Evolutionary conservation across 2,113 vertebrate species (phyloP), one percentile per base, ranked within the genome.

Genomic region (Thunnus thynnus): DNA sequence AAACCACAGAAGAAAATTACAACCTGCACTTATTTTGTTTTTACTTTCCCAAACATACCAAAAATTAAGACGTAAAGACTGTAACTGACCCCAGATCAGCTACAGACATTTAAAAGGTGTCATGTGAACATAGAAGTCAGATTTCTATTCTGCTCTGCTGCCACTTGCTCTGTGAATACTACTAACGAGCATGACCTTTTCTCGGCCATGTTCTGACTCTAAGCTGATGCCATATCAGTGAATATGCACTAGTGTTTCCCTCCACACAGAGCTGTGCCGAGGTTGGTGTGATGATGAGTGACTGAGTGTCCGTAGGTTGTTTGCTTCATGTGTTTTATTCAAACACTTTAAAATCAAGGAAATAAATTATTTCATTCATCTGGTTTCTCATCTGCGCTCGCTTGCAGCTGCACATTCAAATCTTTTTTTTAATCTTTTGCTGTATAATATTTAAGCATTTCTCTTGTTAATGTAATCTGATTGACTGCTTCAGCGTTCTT

Each of bases 191-290:
- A 27, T 16, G 1, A n/a, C 22, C 52, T 52, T 64, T 6, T 55
- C 14, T 62, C 61, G 71, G 81, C 76, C 20, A 64, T 86, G 83
- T 72, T 74, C 60, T 60, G 54, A 20, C n/a, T 22, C 64, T 83
- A 76, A 87, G 72, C 76, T 81, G 72, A 51, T 72, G 65, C 64
- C 27, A 73, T 82, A 60, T 83, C 22, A 78, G 66, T 85, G 69
- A 85, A 86, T 80, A 83, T 87, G 80, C 82, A 82, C 52, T 87
- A 86, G 80, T 81, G 64, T 76, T 76, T 32, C 10, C 64, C 9
- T 77, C 65, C 58, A 44, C 66, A 60, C 54, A 27, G 16, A 79
- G 30, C 71, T 76, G 41, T 78, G 47, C 57, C 76, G 58, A 20
- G 14, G 14, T 74, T 48, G 47, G 27, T 77, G 64, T 76, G 0